phyloP scores from a whole-genome alignment of 2,888 invertebrate species.

The Aleiodes alternator region DNA sequence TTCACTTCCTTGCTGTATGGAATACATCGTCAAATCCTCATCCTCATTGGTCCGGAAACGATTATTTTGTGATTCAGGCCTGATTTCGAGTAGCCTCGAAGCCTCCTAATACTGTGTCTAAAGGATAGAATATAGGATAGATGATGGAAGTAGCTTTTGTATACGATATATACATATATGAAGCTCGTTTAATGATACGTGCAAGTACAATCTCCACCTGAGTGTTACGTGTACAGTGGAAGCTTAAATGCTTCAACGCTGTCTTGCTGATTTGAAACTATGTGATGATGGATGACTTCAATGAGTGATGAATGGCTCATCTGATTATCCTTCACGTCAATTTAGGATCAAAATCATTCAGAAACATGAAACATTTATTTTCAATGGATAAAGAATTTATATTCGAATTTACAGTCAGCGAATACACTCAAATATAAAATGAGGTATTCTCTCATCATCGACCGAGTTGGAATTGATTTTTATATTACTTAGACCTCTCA shows the following conservation, averaged over 20 bases:
- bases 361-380: too few relatives aligned
- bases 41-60: constrained; percentile 49
- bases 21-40: constrained; percentile 27
- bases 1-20: constrained; percentile 19
- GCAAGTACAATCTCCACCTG: neutral
- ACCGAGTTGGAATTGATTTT: too few relatives aligned
- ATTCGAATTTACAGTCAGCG: too few relatives aligned
- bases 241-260: neutral
- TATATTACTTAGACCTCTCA: too few relatives aligned
- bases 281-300: neutral
- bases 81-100: constrained; percentile 23
- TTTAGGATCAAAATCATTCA: too few relatives aligned
- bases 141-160: constrained; percentile 19
- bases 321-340: too few relatives aligned
- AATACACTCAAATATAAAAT: too few relatives aligned
- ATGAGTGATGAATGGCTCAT: neutral
- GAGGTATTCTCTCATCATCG: too few relatives aligned
- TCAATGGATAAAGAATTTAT: too few relatives aligned
- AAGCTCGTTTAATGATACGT: neutral
- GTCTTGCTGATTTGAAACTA: neutral
- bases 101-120: neutral
- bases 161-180: neutral
- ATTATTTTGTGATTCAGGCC: constrained; percentile 54
- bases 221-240: constrained; percentile 6
- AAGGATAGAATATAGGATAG: constrained; percentile 17